Evolutionary conservation across 2,113 vertebrate genomes (phyloP).

Genomic region (Pelobates fuscus): DNA sequence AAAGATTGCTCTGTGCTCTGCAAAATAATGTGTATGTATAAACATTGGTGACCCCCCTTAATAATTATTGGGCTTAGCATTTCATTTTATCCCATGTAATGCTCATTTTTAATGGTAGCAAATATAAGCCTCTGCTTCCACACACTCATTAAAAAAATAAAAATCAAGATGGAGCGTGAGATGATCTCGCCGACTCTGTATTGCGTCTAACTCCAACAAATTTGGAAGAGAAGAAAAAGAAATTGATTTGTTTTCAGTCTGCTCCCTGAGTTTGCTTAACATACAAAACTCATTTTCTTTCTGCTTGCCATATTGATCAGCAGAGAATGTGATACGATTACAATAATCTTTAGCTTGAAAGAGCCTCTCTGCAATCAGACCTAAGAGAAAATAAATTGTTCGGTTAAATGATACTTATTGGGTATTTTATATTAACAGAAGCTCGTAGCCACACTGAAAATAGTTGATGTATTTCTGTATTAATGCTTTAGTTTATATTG

Average conservation of each 20-base stretch:
- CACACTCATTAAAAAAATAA: slow-evolving; percentile 18
- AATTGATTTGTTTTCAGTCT: slow-evolving; percentile 47
- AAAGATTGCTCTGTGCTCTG: neutral
- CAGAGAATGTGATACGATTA: slow-evolving; percentile 50
- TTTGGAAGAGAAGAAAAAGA: slow-evolving; percentile 37
- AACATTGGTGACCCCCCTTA: neutral
- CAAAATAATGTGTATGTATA: neutral
- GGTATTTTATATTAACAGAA: slow-evolving; percentile 24
- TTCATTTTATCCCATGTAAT: slow-evolving; percentile 23
- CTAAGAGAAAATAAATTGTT: slow-evolving; percentile 41
- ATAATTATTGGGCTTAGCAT: neutral
- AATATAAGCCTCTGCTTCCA: slow-evolving; percentile 34
- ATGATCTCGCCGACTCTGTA: slow-evolving; percentile 39
- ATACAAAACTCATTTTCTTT: slow-evolving; percentile 52
- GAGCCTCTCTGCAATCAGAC: slow-evolving; percentile 35
- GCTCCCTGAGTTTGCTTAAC: slow-evolving; percentile 48
- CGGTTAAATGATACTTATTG: slow-evolving; percentile 45
- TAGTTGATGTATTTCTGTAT: neutral
- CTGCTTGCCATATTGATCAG: slow-evolving; percentile 50
- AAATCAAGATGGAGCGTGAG: slow-evolving; percentile 38
- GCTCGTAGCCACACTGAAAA: neutral
- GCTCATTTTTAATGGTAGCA: slow-evolving; percentile 19
- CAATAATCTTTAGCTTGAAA: slow-evolving; percentile 51
- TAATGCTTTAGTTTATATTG: neutral
- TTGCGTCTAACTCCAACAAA: slow-evolving; percentile 43